phyloP scores from a whole-genome alignment of 1,140 invertebrate species.

The Anoplolepis gracilipes region DNA sequence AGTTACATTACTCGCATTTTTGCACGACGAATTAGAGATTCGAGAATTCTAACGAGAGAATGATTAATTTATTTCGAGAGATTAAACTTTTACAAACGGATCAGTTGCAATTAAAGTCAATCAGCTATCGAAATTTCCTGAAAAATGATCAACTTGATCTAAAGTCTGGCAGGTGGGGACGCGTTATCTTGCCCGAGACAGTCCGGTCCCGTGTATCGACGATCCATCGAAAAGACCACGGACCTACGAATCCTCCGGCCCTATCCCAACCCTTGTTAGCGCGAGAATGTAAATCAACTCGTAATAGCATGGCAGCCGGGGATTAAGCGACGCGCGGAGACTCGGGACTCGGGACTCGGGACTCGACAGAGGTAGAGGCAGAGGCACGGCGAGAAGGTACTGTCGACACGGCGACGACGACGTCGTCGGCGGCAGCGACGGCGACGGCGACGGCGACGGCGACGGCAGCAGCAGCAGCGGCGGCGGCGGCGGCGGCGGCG shows the following conservation, averaged over 20 bases:
- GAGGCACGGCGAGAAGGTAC: slow-evolving; percentile 58
- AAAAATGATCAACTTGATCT: neutral
- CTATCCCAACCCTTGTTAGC: slow-evolving; percentile 69
- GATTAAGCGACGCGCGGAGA: slow-evolving; percentile 71
- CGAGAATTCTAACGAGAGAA: neutral
- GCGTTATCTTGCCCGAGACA: neutral
- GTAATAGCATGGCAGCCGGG: slow-evolving; percentile 70
- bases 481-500: slow-evolving; percentile 16
- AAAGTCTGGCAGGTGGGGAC: neutral
- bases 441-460: slow-evolving; percentile 9
- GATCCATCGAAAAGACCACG: slow-evolving; percentile 19
- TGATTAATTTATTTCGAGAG: neutral
- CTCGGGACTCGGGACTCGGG: too few species aligned
- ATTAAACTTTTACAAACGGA: neutral
- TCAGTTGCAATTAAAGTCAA: neutral
- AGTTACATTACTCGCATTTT: slow-evolving; percentile 36
- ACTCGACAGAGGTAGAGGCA: too few species aligned
- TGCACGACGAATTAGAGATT: slow-evolving; percentile 24
- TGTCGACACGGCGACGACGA: slow-evolving; percentile 50
- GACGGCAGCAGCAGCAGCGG: too few species aligned
- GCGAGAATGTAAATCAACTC: slow-evolving; percentile 74
- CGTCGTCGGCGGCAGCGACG: slow-evolving; percentile 27
- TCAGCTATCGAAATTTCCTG: neutral
- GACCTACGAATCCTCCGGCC: slow-evolving; percentile 43
- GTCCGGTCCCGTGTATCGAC: slow-evolving; percentile 8